Percentiles rank a stretch among this genome's conserved stretches.
Evolutionary conservation across 2,797 vertebrate species (phyloP).

Genomic region (Cygnus olor): DNA sequence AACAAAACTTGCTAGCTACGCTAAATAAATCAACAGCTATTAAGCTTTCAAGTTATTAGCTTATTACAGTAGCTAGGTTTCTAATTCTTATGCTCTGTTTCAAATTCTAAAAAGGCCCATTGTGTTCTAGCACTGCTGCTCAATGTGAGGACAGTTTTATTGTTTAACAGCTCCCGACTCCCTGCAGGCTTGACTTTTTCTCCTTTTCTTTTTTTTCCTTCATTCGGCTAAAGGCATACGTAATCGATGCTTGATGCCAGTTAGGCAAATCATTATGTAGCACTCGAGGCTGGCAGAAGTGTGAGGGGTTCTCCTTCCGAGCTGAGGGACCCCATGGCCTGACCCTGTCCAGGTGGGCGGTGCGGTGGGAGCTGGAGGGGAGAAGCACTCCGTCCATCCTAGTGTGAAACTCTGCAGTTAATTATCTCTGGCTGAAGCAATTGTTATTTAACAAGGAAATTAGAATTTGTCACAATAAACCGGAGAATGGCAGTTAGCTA

Average conservation of each 20-base stretch:
- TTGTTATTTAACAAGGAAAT: conserved; percentile 69
- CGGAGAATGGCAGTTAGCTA: conserved; percentile 17
- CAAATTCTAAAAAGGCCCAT: not conserved
- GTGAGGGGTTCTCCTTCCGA: conserved; percentile 66
- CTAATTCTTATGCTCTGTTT: not conserved
- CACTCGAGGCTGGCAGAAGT: conserved; percentile 60
- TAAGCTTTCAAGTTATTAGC: conserved; percentile 38
- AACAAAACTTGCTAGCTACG: conserved; percentile 33
- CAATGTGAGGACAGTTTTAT: conserved; percentile 27
- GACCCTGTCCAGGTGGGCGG: conserved; percentile 59
- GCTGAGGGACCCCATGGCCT: conserved; percentile 53
- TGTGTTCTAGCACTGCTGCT: not conserved
- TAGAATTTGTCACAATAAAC: conserved; percentile 68
- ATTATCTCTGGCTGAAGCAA: conserved; percentile 62
- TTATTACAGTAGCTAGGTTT: conserved; percentile 22
- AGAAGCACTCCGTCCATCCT: conserved; percentile 47
- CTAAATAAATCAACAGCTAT: conserved; percentile 53
- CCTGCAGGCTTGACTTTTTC: not conserved
- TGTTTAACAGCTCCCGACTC: conserved; percentile 30
- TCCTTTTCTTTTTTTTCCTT: not conserved
- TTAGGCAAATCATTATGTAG: conserved; percentile 52
- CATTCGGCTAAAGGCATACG: not conserved
- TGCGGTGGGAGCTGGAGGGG: conserved; percentile 41
- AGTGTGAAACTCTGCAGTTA: conserved; percentile 58
- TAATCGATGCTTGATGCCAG: conserved; percentile 20